A percentile compares a stretch with the other conserved stretches of the same genome.
Evolutionary conservation across 2,888 invertebrate genomes (phyloP).

Genomic region (Drosophila sordidula): DNA sequence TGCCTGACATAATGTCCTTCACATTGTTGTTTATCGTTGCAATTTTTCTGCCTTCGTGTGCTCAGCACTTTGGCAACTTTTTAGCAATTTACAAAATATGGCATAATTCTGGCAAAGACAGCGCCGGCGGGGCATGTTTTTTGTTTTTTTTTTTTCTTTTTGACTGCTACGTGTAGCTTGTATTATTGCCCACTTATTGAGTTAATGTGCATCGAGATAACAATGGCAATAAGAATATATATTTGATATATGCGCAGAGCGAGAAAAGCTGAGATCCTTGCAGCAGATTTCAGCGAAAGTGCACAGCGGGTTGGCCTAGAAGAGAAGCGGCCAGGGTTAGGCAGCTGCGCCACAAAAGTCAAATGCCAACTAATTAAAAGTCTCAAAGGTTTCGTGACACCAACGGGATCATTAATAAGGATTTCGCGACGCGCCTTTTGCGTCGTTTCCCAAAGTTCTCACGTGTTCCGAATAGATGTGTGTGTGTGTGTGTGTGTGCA

Average conservation of each 20-base stretch:
- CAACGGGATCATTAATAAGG: slow-evolving; percentile 74
- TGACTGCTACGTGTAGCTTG: slow-evolving; percentile 37
- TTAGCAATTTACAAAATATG: slow-evolving; percentile 77
- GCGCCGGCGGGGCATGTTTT: slow-evolving; percentile 22
- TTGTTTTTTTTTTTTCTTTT: slow-evolving; percentile 10
- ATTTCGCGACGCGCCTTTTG: slow-evolving; percentile 54
- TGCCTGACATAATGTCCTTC: slow-evolving; percentile 70
- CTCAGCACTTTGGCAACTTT: slow-evolving; percentile 64
- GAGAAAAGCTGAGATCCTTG: slow-evolving; percentile 32
- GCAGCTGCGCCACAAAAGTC: slow-evolving; percentile 50
- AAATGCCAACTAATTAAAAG: slow-evolving; percentile 70
- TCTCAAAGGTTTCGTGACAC: slow-evolving; percentile 50
- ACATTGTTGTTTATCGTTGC: slow-evolving; percentile 69
- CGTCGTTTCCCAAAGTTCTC: slow-evolving; percentile 49
- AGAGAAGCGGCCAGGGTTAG: slow-evolving; percentile 7
- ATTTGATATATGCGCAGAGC: slow-evolving; percentile 53
- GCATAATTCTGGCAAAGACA: slow-evolving; percentile 60
- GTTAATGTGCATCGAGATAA: slow-evolving; percentile 73
- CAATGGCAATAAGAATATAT: slow-evolving; percentile 46
- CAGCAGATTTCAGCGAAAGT: slow-evolving; percentile 42
- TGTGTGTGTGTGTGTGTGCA: slow-evolving; percentile 30
- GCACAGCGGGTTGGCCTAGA: slow-evolving; percentile 55
- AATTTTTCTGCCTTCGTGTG: slow-evolving; percentile 39
- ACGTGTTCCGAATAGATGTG: slow-evolving; percentile 39
- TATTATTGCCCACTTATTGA: slow-evolving; percentile 75